Conservation (phyloP, 2,888 invertebrate species). For the Cheiracanthium punctorium region DNA sequence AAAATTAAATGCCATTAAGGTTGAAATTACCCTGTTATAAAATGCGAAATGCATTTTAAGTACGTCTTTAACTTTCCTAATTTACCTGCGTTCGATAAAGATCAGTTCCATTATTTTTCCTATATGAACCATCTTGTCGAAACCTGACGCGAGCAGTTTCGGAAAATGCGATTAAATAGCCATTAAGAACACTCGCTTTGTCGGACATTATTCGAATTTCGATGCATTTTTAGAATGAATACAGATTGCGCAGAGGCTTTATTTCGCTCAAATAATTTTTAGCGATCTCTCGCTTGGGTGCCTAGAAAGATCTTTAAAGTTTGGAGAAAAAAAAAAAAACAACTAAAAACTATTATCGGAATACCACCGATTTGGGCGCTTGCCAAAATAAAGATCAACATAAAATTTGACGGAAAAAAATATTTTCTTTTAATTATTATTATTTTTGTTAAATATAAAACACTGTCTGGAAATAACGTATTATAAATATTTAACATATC, state of each 20-base stretch:
- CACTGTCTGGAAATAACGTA: no score
- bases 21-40: no score
- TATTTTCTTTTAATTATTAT: no score
- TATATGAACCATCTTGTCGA: not conserved
- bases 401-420: no score
- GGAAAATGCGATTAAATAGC: not conserved
- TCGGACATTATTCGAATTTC: not conserved
- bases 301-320: not conserved
- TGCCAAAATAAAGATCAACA: not conserved
- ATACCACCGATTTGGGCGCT: not conserved
- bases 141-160: not conserved
- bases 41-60: no score
- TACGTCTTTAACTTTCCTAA: no score
- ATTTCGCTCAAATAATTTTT: not conserved
- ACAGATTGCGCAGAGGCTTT: not conserved
- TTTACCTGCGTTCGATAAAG: no score
- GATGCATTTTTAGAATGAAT: not conserved
- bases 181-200: not conserved
- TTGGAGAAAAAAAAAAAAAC: no score
- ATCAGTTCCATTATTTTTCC: not conserved
- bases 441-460: no score
- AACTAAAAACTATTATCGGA: not conserved
- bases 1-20: no score
- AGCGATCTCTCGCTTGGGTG: not conserved
- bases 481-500: no score